Evolutionary conservation across 2,113 vertebrate genomes (phyloP), one percentile per base, ranked within the genome.

Genomic region (Calidris pygmaea): DNA sequence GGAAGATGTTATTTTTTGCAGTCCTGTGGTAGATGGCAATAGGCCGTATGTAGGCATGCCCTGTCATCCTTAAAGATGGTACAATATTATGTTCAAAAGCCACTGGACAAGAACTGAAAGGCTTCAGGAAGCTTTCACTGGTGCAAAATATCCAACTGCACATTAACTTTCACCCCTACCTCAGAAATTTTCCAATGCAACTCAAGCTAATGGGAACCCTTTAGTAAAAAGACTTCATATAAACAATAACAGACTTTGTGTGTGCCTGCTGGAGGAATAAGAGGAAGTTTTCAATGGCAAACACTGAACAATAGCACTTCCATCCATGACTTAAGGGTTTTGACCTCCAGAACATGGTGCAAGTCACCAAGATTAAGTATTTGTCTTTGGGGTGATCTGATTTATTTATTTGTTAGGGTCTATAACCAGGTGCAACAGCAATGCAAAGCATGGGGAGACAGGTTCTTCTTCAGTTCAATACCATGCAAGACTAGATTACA

Each of bases 1-100:
- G 22, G 14, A 91, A 71, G 47, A 55, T 18, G 14, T 3, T 71
- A 87, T 85, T 32, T 55, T 52, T 73, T 50, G 35, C 53, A 65
- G 30, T 74, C 37, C 27, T 52, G 45, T 37, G 23, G n/a, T 78
- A 78, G 19, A 5, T 10, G 39, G 24, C 70, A 89, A n/a, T 85
- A 59, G 3, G 12, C 27, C 58, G 14, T 19, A 71, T 0, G 1
- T 1, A 15, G 17, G 18, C 7, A 50, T 27, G 16, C 2, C 30
- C 45, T 55, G 9, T 26, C 23, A 68, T 27, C 56, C n/a, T n/a
- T 43, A 34, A 59, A 90, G 39, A 72, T 35, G 6, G 45, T 20
- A 63, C 0, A 1, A 5, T 63, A 6, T 26, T 41, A 53, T 41
- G 45, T 86, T 74, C 39, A 78, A 74, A 89, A 71, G 47, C 16